A percentile compares a stretch with the other conserved stretches of the same genome.
These are phyloP conservation scores for Mactromeris polynyma DNA, from an alignment of 2,888 invertebrate genomes.

Conservation along the genomic window DNA sequence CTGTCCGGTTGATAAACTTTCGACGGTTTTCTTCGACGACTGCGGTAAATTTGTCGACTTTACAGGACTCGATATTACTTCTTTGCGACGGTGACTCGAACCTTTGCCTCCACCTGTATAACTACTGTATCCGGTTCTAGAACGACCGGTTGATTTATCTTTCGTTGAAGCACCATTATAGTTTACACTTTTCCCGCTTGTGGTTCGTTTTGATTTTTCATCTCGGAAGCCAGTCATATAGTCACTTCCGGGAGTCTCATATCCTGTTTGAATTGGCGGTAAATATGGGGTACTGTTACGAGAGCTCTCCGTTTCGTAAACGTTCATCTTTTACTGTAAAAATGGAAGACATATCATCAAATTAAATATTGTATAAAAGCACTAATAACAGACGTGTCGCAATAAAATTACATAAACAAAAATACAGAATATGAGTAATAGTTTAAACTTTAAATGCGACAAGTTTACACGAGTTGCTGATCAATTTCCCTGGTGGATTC, in stretches of 20 bases:
- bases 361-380: neutral
- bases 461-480: no score
- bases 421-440: no score
- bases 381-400: neutral
- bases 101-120: neutral
- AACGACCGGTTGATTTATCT: neutral
- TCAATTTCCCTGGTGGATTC: no score
- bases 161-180: neutral
- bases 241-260: constrained; percentile 63
- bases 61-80: neutral
- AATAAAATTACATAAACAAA: no score
- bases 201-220: neutral
- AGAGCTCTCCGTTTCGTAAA: neutral
- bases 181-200: neutral
- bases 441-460: no score
- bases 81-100: neutral
- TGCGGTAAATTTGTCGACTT: neutral
- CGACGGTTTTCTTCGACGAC: neutral
- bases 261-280: constrained; percentile 49
- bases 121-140: neutral
- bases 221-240: constrained; percentile 49
- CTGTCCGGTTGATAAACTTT: neutral
- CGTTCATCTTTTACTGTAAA: constrained; percentile 17
- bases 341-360: no score
- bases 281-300: constrained; percentile 24